phyloP scores from a whole-genome alignment of 2,888 invertebrate species.

The Opisthograptis luteolata region DNA sequence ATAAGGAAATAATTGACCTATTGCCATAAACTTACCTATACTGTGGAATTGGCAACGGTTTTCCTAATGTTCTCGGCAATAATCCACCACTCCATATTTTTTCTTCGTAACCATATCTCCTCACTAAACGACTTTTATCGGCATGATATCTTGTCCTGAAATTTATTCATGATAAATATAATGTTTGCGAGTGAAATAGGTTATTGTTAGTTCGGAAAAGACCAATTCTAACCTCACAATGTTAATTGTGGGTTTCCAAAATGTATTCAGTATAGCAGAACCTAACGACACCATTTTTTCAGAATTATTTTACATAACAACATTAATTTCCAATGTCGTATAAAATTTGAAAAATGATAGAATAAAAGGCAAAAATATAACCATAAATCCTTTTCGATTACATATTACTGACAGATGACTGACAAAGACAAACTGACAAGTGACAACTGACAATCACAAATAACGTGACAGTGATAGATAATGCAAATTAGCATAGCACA shows the following conservation, averaged over 20 bases:
- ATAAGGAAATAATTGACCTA: too few relatives aligned
- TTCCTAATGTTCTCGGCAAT: conserved; percentile 86
- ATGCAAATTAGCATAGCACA: too few relatives aligned
- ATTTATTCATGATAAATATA: conserved; percentile 26
- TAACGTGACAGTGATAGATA: too few relatives aligned
- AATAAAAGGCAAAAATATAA: too few relatives aligned
- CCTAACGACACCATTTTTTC: conserved; percentile 64
- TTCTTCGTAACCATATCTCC: conserved; percentile 90
- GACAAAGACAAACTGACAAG: too few relatives aligned
- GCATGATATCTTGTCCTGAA: conserved; percentile 85
- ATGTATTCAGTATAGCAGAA: conserved; percentile 58
- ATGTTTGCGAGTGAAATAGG: too few relatives aligned
- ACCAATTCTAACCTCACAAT: conserved; percentile 64
- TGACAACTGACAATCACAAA: too few relatives aligned
- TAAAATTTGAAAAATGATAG: too few relatives aligned
- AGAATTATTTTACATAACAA: not conserved
- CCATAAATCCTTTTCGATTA: too few relatives aligned
- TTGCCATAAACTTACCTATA: conserved; percentile 83
- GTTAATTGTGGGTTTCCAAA: conserved; percentile 70
- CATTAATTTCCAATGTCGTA: too few relatives aligned
- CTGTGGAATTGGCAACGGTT: conserved; percentile 86
- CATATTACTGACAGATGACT: too few relatives aligned
- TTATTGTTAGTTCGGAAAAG: conserved; percentile 6
- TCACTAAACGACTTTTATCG: conserved; percentile 85
- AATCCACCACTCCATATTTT: conserved; percentile 86